These are phyloP conservation scores for Catostomus latipinnis DNA, from an alignment of 2,797 vertebrate genomes.

Conservation along the genomic window DNA sequence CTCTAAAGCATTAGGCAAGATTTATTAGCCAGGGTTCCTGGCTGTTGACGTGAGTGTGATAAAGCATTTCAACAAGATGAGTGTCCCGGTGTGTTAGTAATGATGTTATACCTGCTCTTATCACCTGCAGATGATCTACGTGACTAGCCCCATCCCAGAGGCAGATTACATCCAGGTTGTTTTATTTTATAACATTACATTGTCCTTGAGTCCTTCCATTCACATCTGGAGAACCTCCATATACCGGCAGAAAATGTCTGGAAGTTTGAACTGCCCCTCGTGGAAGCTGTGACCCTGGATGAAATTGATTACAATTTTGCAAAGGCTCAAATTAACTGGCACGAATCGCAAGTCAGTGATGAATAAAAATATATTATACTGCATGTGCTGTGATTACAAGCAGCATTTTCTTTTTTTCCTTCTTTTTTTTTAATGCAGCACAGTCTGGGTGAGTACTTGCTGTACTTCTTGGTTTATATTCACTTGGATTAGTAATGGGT, in stretches of 20 bases:
- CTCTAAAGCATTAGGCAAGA: conserved; percentile 71
- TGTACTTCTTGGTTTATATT: conserved; percentile 56
- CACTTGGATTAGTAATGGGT: conserved; percentile 69
- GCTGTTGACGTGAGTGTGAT: conserved; percentile 79
- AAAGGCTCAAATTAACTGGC: conserved; percentile 47
- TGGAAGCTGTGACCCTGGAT: conserved; percentile 36
- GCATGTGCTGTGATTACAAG: conserved; percentile 22
- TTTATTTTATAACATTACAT: conserved; percentile 53
- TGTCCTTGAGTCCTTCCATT: conserved; percentile 45
- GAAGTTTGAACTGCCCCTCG: conserved; percentile 36
- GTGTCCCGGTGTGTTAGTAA: conserved; percentile 75
- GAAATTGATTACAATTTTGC: conserved; percentile 60
- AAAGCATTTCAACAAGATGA: conserved; percentile 77
- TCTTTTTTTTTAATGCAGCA: conserved; percentile 26
- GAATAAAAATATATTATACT: conserved; percentile 58
- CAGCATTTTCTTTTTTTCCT: background rate
- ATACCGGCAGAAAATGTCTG: conserved; percentile 14
- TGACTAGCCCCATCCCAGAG: conserved; percentile 60
- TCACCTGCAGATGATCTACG: conserved; percentile 75
- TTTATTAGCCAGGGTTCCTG: conserved; percentile 77
- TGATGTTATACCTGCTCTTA: conserved; percentile 77
- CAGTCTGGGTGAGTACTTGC: conserved; percentile 10
- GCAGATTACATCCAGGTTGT: conserved; percentile 62
- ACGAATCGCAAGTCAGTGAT: conserved; percentile 49
- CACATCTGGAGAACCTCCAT: conserved; percentile 13